Conservation (phyloP, 2,113 vertebrate genomes). For the Lophura nycthemera region DNA sequence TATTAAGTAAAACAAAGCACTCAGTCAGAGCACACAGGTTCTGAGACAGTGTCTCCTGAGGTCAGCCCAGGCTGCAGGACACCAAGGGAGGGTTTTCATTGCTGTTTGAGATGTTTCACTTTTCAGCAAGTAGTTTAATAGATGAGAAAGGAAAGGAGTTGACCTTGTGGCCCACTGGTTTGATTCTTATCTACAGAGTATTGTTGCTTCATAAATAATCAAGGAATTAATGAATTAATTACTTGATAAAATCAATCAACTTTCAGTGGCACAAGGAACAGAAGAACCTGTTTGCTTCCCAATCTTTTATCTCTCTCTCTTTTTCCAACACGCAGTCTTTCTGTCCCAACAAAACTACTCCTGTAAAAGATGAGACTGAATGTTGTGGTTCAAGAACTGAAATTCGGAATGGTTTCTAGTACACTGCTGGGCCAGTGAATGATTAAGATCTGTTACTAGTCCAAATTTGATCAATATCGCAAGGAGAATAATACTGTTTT, state of each 20-base stretch:
- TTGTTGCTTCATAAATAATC: constrained; percentile 16
- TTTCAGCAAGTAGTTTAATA: neutral
- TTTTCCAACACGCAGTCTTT: neutral
- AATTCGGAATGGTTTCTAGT: neutral
- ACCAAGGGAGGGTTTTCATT: neutral
- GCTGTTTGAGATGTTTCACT: neutral
- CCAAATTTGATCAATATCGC: neutral
- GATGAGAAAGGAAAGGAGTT: neutral
- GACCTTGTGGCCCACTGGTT: neutral
- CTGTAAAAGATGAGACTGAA: neutral
- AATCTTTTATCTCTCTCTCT: neutral
- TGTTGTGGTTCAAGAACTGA: neutral
- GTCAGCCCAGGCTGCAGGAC: neutral
- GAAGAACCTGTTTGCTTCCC: neutral
- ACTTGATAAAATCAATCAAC: constrained; percentile 9
- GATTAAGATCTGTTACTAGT: neutral
- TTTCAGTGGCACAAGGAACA: neutral
- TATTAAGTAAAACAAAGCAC: neutral
- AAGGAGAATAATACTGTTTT: neutral
- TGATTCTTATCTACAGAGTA: neutral
- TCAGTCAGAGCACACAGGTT: neutral
- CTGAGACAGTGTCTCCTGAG: neutral
- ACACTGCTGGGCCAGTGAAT: neutral
- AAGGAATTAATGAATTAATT: neutral
- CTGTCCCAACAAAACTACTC: neutral